Evolutionary conservation across 2,113 vertebrate species (phyloP), one percentile per base, ranked within the genome.

Genomic region (Eretmochelys imbricata): DNA sequence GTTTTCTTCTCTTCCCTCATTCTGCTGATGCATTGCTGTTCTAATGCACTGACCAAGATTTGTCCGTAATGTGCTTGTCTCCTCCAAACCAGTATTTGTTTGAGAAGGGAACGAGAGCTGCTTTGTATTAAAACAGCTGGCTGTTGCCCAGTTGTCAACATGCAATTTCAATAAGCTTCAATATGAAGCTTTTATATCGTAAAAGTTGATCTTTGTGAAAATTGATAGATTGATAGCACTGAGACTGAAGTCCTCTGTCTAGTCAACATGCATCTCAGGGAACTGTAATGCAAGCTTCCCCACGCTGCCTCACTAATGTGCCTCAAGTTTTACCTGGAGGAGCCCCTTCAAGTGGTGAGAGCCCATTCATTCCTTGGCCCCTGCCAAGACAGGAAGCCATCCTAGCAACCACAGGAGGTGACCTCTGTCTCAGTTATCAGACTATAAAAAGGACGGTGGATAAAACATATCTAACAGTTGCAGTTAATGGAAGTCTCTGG

Each of bases 151-250:
- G 19, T 95, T 95, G 93, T 92, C 87, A 78, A 3, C 91, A 93
- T 85, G 53, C 35, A 72, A 72, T 72, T 72, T 72, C 19, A 20
- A 72, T 72, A 72, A 38, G 65, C n/a, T 10, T 72, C 82, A 85
- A 46, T 59, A 69, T 87, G 85, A 96, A 46, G 81, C 82, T 88
- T 95, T 96, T 94, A 11, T 88, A n/a, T 84, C 93, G 82, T 91
- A 94, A 94, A 93, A 87, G 46, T 65, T 65, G 72, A 17, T 82
- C 38, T 27, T 91, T 81, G 53, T 93, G 46, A 57, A 88, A 84
- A 31, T 91, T 93, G 38, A 24, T 78, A 89, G 82, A 94, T 87
- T 96, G 88, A 14, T 29, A 48, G 75, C 24, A 46, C 42, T 48
- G 42, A 78, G 13, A 6, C 38, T 12, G 83, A 92, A 85, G 48